phyloP scores from a whole-genome alignment of 2,888 invertebrate genomes.

The Ganaspis brasiliensis region DNA sequence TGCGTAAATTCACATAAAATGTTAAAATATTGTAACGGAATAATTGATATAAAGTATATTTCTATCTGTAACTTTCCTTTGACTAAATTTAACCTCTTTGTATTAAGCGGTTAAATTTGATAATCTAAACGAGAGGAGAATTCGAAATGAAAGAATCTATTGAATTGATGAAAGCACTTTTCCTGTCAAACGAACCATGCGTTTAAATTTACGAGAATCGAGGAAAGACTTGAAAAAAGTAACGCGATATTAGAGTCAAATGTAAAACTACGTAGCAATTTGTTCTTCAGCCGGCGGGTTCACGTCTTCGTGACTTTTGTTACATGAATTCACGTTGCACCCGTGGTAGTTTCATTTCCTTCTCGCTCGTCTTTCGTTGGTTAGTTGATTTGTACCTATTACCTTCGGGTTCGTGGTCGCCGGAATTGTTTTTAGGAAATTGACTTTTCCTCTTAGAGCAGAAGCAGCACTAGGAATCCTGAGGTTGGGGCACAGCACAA shows the following conservation, averaged over 20 bases:
- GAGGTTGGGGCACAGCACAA: conserved; percentile 25
- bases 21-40: not conserved
- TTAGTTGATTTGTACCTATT: conserved; percentile 68
- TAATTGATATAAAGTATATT: not conserved
- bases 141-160: not conserved
- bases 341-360: conserved; percentile 73
- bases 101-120: conserved; percentile 8
- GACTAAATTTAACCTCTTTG: not conserved
- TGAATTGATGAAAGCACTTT: conserved; percentile 21
- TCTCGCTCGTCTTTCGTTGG: conserved; percentile 61
- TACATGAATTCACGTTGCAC: conserved; percentile 68
- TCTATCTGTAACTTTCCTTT: not conserved
- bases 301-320: conserved; percentile 50
- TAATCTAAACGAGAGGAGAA: not conserved
- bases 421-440: conserved; percentile 75
- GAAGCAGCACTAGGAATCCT: conserved; percentile 43
- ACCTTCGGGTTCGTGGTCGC: conserved; percentile 64
- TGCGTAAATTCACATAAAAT: not conserved
- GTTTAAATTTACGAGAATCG: conserved; percentile 27
- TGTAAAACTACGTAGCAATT: conserved; percentile 49
- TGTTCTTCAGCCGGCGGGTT: conserved; percentile 36
- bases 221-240: conserved; percentile 29
- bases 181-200: conserved; percentile 18
- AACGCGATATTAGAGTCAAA: conserved; percentile 34
- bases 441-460: conserved; percentile 69